Percentiles rank a stretch among this genome's conserved stretches.
Evolutionary conservation across 2,888 invertebrate genomes (phyloP).

Genomic region (Tetheella fluctuosa): DNA sequence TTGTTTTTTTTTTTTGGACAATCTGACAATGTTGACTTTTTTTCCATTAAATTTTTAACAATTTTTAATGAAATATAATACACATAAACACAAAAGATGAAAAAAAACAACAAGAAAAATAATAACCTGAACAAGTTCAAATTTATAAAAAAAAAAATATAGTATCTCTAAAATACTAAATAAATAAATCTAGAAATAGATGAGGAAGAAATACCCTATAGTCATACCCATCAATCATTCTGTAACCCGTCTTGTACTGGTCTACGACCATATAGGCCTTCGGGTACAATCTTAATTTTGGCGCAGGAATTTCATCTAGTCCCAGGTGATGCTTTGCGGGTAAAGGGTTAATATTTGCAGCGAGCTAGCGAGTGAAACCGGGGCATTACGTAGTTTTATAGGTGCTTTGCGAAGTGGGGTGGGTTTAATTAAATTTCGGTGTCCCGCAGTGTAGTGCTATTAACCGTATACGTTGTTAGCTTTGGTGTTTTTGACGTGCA

Average conservation of each 20-base stretch:
- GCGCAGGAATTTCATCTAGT: constrained; percentile 22
- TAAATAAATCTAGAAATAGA: too few relatives aligned
- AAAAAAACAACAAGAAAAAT: too few relatives aligned
- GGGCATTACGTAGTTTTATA: constrained; percentile 4
- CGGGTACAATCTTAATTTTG: constrained; percentile 23
- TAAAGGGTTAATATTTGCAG: constrained; percentile 16
- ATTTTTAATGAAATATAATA: too few relatives aligned
- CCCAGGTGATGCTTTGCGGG: constrained; percentile 18
- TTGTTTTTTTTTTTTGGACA: too few relatives aligned
- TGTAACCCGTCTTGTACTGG: neutral
- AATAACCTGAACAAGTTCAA: too few relatives aligned
- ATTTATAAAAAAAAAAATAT: too few relatives aligned
- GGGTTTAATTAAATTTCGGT: constrained; percentile 56
- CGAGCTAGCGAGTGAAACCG: neutral
- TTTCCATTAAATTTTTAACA: too few relatives aligned
- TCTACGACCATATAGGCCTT: neutral
- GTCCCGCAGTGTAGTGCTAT: constrained; percentile 27
- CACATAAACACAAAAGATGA: too few relatives aligned
- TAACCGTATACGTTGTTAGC: neutral
- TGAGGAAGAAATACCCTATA: neutral
- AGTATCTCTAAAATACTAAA: too few relatives aligned
- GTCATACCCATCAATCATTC: neutral
- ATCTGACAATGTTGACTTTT: too few relatives aligned
- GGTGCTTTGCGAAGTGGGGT: constrained; percentile 34
- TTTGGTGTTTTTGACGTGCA: neutral